Evolutionary conservation across 2,113 vertebrate species (phyloP), one percentile per base, ranked within the genome.

Genomic region (Carassius gibelio): DNA sequence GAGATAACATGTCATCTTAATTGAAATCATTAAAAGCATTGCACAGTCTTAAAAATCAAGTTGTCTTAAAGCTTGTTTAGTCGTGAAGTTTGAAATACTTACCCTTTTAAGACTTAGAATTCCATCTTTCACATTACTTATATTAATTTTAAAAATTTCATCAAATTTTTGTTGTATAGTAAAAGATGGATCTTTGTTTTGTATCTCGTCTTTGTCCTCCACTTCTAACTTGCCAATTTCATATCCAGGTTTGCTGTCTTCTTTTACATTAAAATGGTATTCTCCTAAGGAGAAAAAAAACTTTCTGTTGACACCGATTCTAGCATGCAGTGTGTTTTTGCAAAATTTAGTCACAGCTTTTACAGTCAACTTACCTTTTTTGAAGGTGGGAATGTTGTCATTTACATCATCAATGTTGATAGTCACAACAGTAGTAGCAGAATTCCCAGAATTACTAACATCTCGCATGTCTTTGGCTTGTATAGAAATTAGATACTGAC

Each of bases 311-410:
- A 10, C 38, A 5, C 0, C 5, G 6, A 66, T 21, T 57, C 14
- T 17, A 68, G 3, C 66, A 71, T 8, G 45, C 72, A 75, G 13
- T 48, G 38, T 52, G 45, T 26, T 14, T 75, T 17, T 52, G 4
- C 1, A 10, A 71, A 21, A 71, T 52, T 50, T 23, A 30, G 48
- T 75, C 13, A 8, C 26, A 55, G 9, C 14, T 72, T 69, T 50
- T 48, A 38, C 0, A 42, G 26, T 36, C 15, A 3, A 62, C 96
- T 94, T 91, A 98, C 98, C 0, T 88, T 89, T 85, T 59, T 92
- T 94, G 90, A 99, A 99, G 55, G 92, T 90, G 0, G 97, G 96
- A 8, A 95, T 92, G 90, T 99, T 99, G 92, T 99, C 98, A 0
- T 99, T 99, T 90, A 94, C 90, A 86, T 99, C 98, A 0, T 61